phyloP scores from a whole-genome alignment of 2,888 invertebrate species.

The Microctonus aethiopoides region DNA sequence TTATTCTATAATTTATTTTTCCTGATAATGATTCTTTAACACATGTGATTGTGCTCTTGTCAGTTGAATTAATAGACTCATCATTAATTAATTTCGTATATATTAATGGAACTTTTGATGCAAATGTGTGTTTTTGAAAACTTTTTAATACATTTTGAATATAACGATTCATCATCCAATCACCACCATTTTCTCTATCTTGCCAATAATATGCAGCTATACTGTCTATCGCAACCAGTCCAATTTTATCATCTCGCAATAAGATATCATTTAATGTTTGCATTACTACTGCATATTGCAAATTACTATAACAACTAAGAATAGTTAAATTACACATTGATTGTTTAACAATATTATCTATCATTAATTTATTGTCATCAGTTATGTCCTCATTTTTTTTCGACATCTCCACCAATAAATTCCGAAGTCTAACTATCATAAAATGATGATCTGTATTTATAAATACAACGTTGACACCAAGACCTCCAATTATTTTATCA shows the following conservation, averaged over 20 bases:
- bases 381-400: conserved; percentile 41
- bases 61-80: conserved; percentile 68
- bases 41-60: conserved; percentile 51
- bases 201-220: conserved; percentile 70
- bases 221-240: conserved; percentile 68
- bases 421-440: conserved; percentile 60
- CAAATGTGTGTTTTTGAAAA: conserved; percentile 68
- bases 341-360: conserved; percentile 51
- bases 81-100: conserved; percentile 68
- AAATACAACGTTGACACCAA: conserved; percentile 66
- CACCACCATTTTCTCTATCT: conserved; percentile 51
- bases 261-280: conserved; percentile 64
- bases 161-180: conserved; percentile 68
- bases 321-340: conserved; percentile 62
- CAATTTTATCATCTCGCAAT: conserved; percentile 62
- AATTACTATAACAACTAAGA: conserved; percentile 64
- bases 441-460: conserved; percentile 70
- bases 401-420: conserved; percentile 60
- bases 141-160: conserved; percentile 65
- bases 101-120: conserved; percentile 69
- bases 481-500: conserved; percentile 62
- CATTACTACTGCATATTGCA: conserved; percentile 61
- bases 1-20: conserved; percentile 66
- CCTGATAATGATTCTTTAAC: conserved; percentile 55
- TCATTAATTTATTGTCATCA: conserved; percentile 26